A percentile compares a stretch with the other conserved stretches of the same genome.
These are phyloP conservation scores for Chelonia mydas DNA, from an alignment of 2,797 vertebrate genomes.

Conservation along the genomic window DNA sequence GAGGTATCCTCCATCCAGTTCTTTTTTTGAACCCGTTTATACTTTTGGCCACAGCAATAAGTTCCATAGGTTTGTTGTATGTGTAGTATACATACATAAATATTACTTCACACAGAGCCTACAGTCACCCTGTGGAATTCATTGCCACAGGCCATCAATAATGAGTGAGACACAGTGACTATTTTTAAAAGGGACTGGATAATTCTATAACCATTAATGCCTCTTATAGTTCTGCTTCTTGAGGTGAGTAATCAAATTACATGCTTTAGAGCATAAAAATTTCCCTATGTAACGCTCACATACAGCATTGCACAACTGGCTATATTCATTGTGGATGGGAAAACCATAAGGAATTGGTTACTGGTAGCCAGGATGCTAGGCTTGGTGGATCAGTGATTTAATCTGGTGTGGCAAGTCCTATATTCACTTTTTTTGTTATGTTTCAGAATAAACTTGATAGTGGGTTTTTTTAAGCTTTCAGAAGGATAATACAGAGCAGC, in stretches of 20 bases:
- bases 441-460: constrained; percentile 9
- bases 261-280: not conserved
- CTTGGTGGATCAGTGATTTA: not conserved
- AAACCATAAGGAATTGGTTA: not conserved
- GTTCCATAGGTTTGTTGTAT: not conserved
- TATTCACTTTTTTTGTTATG: not conserved
- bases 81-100: constrained; percentile 7
- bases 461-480: not conserved
- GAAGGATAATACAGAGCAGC: not conserved
- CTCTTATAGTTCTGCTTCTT: not conserved
- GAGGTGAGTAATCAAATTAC: not conserved
- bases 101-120: not conserved
- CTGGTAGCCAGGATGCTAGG: not conserved
- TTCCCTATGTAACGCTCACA: not conserved
- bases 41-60: not conserved
- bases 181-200: not conserved
- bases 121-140: constrained; percentile 22
- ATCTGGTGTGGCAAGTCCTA: not conserved
- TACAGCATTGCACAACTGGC: not conserved
- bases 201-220: not conserved
- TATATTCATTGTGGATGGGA: not conserved
- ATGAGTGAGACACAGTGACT: not conserved
- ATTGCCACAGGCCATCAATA: not conserved
- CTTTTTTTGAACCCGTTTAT: not conserved
- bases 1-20: not conserved